These are phyloP conservation scores for Dipodomys stephensi DNA, from an alignment of 2,113 vertebrate species.

Conservation along the genomic window DNA sequence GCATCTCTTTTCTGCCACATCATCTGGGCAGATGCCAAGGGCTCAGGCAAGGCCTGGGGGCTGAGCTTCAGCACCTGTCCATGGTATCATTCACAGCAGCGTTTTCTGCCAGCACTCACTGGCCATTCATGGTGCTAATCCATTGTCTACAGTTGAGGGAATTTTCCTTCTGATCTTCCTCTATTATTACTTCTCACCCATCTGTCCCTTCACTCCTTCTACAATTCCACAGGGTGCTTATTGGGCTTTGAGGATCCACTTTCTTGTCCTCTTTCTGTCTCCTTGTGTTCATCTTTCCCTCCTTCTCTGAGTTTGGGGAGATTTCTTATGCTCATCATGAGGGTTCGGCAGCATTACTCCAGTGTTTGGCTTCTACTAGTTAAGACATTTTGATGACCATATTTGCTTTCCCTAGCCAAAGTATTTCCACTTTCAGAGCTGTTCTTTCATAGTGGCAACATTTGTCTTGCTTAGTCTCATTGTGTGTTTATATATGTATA, in stretches of 20 bases:
- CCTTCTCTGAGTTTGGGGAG: slow-evolving; percentile 12
- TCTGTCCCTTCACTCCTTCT: slow-evolving; percentile 56
- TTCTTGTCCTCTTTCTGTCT: background rate
- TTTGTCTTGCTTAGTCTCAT: background rate
- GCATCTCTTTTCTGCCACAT: background rate
- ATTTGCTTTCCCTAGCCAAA: slow-evolving; percentile 46
- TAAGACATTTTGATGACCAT: background rate
- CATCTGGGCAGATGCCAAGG: background rate
- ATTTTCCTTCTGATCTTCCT: slow-evolving; percentile 71
- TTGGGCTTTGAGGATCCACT: background rate
- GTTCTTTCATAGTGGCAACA: background rate
- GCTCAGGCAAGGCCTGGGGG: background rate
- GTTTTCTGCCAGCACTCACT: slow-evolving; percentile 23
- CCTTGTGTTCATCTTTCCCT: background rate
- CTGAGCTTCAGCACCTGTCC: background rate
- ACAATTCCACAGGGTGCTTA: slow-evolving; percentile 50
- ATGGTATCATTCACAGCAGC: background rate
- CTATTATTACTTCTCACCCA: slow-evolving; percentile 54
- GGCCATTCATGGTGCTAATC: slow-evolving; percentile 45
- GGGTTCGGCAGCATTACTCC: background rate
- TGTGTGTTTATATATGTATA: background rate
- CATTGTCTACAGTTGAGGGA: slow-evolving; percentile 37
- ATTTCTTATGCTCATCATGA: background rate
- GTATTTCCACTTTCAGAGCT: slow-evolving; percentile 1
- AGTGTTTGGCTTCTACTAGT: background rate